A percentile compares a stretch with the other conserved stretches of the same genome.
phyloP scores from a whole-genome alignment of 2,888 invertebrate species.

The Andrena trimmerana region DNA sequence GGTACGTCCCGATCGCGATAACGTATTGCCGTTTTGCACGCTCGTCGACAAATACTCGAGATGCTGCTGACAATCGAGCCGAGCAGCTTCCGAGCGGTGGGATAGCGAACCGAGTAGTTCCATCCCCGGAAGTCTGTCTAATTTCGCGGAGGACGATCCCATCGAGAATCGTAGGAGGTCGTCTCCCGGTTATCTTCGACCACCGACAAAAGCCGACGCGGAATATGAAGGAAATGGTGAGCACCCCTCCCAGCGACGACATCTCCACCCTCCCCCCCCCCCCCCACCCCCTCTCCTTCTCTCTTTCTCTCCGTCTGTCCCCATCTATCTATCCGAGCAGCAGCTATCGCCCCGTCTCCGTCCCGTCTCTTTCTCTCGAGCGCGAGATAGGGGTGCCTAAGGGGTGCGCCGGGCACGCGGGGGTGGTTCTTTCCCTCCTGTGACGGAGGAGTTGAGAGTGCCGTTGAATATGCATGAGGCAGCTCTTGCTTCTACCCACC shows the following conservation, averaged over 20 bases:
- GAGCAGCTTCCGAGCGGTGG: not conserved
- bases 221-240: constrained; percentile 78
- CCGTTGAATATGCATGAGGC: constrained; percentile 85
- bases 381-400: constrained; percentile 74
- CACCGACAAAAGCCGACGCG: constrained; percentile 67
- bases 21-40: constrained; percentile 74
- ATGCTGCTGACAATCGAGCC: not conserved
- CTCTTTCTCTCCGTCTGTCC: constrained; percentile 37
- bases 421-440: constrained; percentile 85
- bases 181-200: constrained; percentile 66
- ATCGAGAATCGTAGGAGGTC: constrained; percentile 55
- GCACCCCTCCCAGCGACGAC: constrained; percentile 66
- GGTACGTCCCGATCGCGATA: constrained; percentile 71
- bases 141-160: constrained; percentile 39
- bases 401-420: constrained; percentile 73
- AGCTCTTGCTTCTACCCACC: constrained; percentile 82
- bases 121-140: constrained; percentile 37
- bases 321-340: constrained; percentile 67
- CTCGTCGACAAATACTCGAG: constrained; percentile 37
- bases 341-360: constrained; percentile 67
- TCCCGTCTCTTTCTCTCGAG: constrained; percentile 77
- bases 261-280: constrained; percentile 19
- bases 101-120: constrained; percentile 9
- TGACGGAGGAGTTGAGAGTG: constrained; percentile 85
- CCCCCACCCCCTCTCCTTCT: constrained; percentile 22